Conservation (phyloP, 2,888 invertebrate genomes). For the Orchesellides sinensis region DNA sequence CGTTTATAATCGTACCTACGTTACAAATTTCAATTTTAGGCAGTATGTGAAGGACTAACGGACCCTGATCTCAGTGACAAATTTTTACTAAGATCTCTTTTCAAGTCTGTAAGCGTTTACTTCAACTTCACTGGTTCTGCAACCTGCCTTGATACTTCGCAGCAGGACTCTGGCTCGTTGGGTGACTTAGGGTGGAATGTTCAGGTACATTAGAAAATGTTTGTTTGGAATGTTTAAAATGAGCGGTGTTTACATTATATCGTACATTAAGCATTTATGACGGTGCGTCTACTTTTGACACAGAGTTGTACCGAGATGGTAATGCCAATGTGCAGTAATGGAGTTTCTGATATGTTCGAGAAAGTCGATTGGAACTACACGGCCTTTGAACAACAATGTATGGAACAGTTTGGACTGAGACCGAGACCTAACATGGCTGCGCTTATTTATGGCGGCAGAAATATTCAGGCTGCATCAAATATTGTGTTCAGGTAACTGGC, state of each 20-base stretch:
- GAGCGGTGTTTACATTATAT: too few species aligned
- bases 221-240: too few species aligned
- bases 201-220: slow-evolving; percentile 81
- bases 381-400: slow-evolving; percentile 83
- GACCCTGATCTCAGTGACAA: slow-evolving; percentile 78
- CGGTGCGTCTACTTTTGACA: slow-evolving; percentile 14
- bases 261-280: too few species aligned
- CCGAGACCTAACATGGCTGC: slow-evolving; percentile 84
- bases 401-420: slow-evolving; percentile 82
- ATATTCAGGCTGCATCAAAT: slow-evolving; percentile 82
- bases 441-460: slow-evolving; percentile 88
- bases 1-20: not conserved
- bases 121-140: slow-evolving; percentile 88
- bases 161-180: slow-evolving; percentile 80
- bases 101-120: slow-evolving; percentile 85
- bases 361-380: slow-evolving; percentile 85
- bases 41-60: slow-evolving; percentile 79
- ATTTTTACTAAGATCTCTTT: slow-evolving; percentile 81
- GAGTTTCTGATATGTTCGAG: slow-evolving; percentile 90
- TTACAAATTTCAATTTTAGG: slow-evolving; percentile 76
- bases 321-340: slow-evolving; percentile 93
- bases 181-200: slow-evolving; percentile 88
- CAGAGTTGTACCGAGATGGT: slow-evolving; percentile 97
- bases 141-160: slow-evolving; percentile 83
- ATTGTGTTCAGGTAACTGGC: slow-evolving; percentile 79